These are phyloP conservation scores for Pandion haliaetus DNA, from an alignment of 2,113 vertebrate genomes.

Conservation along the genomic window DNA sequence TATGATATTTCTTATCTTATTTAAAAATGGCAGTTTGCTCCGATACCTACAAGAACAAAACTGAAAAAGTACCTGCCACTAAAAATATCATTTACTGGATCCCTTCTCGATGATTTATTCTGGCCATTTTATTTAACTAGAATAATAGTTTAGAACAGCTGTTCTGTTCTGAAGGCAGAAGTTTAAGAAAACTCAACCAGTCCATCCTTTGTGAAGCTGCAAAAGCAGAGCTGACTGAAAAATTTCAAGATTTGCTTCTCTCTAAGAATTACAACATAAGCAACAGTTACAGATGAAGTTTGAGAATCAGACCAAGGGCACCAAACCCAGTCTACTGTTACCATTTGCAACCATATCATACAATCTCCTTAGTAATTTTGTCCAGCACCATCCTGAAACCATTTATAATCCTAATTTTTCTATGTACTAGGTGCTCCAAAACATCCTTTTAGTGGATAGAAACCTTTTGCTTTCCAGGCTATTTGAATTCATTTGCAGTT, in stretches of 20 bases:
- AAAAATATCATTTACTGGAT: neutral
- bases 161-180: neutral
- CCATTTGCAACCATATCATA: neutral
- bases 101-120: neutral
- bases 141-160: neutral
- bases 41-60: neutral
- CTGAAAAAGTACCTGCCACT: neutral
- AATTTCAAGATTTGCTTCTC: neutral
- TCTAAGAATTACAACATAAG: neutral
- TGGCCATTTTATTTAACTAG: neutral
- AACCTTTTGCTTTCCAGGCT: neutral
- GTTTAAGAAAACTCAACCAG: neutral
- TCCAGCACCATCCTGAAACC: neutral
- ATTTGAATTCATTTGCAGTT: neutral
- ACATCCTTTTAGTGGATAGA: neutral
- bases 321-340: neutral
- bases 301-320: neutral
- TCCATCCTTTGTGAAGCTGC: neutral
- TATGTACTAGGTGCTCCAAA: neutral
- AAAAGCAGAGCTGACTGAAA: neutral
- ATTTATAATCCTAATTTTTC: neutral
- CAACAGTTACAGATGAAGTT: neutral
- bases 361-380: neutral
- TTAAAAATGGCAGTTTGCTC: neutral
- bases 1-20: neutral